phyloP scores from a whole-genome alignment of 2,113 vertebrate genomes.

The Clarias macrocephalus region DNA sequence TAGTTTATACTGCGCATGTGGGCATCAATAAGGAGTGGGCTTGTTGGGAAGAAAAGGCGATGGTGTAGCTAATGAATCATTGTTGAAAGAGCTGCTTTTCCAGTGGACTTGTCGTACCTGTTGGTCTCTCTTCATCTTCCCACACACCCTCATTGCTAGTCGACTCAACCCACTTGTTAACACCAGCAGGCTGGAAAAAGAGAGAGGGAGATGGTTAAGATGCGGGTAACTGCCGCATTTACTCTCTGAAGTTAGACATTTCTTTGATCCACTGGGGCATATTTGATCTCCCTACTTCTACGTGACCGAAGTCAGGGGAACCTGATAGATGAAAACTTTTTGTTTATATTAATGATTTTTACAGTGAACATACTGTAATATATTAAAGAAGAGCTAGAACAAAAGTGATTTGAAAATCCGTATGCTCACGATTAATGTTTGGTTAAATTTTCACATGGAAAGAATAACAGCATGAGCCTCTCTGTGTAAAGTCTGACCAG shows the following conservation, averaged over 20 bases:
- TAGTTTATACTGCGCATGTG: slow-evolving; percentile 35
- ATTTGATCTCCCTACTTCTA: slow-evolving; percentile 12
- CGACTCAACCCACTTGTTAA: slow-evolving; percentile 53
- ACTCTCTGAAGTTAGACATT: slow-evolving; percentile 12
- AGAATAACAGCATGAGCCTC: not conserved
- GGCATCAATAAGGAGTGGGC: not conserved
- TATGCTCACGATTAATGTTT: not conserved
- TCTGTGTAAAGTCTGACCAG: not conserved
- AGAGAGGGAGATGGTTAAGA: slow-evolving; percentile 53
- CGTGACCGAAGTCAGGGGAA: not conserved
- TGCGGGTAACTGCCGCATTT: slow-evolving; percentile 41
- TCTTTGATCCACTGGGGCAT: slow-evolving; percentile 16
- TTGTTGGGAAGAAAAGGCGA: not conserved
- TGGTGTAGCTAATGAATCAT: slow-evolving; percentile 35
- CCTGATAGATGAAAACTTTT: not conserved
- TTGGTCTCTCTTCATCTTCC: slow-evolving; percentile 30
- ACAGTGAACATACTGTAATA: not conserved
- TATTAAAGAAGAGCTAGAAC: not conserved
- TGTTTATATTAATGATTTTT: not conserved
- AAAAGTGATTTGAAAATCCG: not conserved
- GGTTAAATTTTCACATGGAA: not conserved
- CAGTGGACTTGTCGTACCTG: slow-evolving; percentile 10
- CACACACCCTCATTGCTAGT: slow-evolving; percentile 30
- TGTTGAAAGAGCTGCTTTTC: slow-evolving; percentile 43
- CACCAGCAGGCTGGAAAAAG: slow-evolving; percentile 46